phyloP scores from a whole-genome alignment of 1,140 invertebrate species.

The Schmidtea mediterranea region DNA sequence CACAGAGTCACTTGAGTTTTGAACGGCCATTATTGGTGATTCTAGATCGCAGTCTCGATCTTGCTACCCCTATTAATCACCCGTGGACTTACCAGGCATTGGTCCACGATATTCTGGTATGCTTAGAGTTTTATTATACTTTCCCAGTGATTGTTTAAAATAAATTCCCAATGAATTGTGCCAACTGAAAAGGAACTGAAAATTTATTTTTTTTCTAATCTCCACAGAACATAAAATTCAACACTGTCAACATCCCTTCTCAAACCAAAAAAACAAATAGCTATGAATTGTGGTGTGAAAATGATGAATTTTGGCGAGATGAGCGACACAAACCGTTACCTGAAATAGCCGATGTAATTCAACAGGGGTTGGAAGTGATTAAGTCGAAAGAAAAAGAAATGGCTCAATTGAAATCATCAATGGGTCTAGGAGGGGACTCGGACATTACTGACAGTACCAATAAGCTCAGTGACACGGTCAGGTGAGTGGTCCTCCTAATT shows the following conservation, averaged over 20 bases:
- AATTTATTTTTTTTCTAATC: too few relatives aligned
- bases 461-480: constrained; percentile 66
- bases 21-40: constrained; percentile 68
- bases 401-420: constrained; percentile 63
- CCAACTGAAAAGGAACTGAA: too few relatives aligned
- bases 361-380: constrained; percentile 83
- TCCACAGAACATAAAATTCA: not conserved
- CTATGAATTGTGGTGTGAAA: not conserved
- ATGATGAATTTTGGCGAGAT: constrained; percentile 2
- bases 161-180: too few relatives aligned
- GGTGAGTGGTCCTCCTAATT: constrained; percentile 17
- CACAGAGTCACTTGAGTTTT: constrained; percentile 39
- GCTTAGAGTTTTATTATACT: too few relatives aligned
- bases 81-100: constrained; percentile 97
- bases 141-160: too few relatives aligned
- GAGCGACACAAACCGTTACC: constrained; percentile 44
- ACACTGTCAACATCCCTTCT: not conserved
- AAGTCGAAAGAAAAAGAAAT: constrained; percentile 77
- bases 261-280: not conserved
- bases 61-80: constrained; percentile 87
- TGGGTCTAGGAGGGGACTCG: constrained; percentile 35
- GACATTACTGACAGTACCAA: constrained; percentile 59
- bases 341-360: constrained; percentile 80
- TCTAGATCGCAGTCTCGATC: constrained; percentile 73
- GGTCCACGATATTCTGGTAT: constrained; percentile 56